Base-by-base conservation (phyloP, 2,113 vertebrate species). In the Toxotes chatareus region DNA sequence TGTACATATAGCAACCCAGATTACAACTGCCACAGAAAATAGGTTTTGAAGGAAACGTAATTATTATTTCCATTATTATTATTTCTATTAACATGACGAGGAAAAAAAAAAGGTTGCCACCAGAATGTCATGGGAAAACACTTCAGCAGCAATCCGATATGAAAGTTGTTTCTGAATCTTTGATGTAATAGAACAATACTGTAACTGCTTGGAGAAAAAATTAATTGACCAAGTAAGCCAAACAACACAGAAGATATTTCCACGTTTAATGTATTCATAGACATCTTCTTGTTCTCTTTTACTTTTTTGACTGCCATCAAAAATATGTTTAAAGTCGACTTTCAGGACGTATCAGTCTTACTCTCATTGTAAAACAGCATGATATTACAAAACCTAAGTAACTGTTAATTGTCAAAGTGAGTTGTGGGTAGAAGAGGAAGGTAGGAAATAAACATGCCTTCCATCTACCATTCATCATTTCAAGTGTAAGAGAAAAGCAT, bases 401-500 rank as follows among this genome's bases (percentile, higher is more conserved):
- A 11, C 10, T n/a, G 36, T 13, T 44, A n/a, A 5, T 1, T 32
- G n/a, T 56, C 10, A 14, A 32, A 55, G 4, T 16, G 4, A 66
- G 51, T 12, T 23, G 62, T 17, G 11, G 60, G 21, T 42, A 13
- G 7, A 8, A 23, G 4, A 32, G 2, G 47, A 31, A 13, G 34
- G 36, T 1, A 4, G 59, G 21, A 23, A 19, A 47, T 64, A 16
- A 16, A 32, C 69, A 7, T 10, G 8, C 7, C 19, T 44, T n/a
- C 27, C 11, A 38, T 53, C 34, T n/a, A 40, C 49, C 44, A 27
- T 7, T 56, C 7, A 76, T 44, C 49, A 76, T 4, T 56, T 21
- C 40, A 79, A 4, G 5, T 72, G 23, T 47, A 57, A 57, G 38
- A 65, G n/a, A 40, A 16, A 67, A 80, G 53, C 40, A 40, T 34